Evolutionary conservation across 2,113 vertebrate genomes (phyloP).

Genomic region (Galeopterus variegatus): DNA sequence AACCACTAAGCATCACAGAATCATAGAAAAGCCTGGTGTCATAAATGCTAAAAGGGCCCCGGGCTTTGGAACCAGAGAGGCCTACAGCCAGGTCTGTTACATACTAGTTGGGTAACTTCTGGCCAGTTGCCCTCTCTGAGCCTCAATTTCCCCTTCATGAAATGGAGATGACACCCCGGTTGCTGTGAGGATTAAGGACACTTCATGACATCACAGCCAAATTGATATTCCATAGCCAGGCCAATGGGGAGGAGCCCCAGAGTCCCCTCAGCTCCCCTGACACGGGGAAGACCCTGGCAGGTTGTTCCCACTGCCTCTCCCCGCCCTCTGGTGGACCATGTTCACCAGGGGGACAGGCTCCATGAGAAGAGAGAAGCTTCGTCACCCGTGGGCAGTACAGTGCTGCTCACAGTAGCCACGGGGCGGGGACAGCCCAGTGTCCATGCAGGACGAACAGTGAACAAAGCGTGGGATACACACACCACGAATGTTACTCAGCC

Average conservation of each 20-base stretch:
- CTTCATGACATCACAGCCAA: not conserved
- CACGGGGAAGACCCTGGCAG: not conserved
- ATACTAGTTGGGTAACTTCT: not conserved
- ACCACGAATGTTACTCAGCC: not conserved
- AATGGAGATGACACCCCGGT: not conserved
- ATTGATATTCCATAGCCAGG: not conserved
- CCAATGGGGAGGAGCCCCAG: too few relatives aligned
- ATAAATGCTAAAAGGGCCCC: not conserved
- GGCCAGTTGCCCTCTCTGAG: not conserved
- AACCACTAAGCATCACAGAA: not conserved
- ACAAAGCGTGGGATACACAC: not conserved
- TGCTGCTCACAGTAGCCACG: not conserved
- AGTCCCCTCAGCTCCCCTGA: not conserved
- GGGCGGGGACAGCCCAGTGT: not conserved
- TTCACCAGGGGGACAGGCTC: not conserved
- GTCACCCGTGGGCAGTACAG: not conserved
- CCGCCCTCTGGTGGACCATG: not conserved
- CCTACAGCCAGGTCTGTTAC: not conserved
- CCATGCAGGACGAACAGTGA: not conserved
- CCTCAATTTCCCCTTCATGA: not conserved
- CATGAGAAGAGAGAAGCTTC: not conserved
- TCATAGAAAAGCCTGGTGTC: not conserved
- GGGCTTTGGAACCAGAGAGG: not conserved
- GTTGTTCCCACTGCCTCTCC: not conserved
- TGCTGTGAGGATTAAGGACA: not conserved